Conservation (phyloP, 2,113 vertebrate species). For the Ictidomys tridecemlineatus region DNA sequence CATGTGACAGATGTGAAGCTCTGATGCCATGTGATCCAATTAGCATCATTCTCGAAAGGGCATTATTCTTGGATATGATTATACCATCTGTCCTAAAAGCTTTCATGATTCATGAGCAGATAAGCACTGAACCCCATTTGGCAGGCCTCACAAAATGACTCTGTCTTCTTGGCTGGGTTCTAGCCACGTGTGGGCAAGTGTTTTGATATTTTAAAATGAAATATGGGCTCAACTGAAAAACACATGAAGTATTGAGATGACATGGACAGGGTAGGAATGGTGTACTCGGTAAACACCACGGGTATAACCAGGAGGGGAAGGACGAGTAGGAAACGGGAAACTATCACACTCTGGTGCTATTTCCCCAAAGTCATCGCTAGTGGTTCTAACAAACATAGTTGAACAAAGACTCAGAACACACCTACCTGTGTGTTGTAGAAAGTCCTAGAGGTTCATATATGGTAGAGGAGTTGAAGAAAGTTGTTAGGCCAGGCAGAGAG, state of each 20-base stretch:
- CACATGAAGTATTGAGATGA: constrained; percentile 43
- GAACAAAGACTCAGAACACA: neutral
- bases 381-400: neutral
- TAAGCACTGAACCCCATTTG: constrained; percentile 73
- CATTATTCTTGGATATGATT: constrained; percentile 77
- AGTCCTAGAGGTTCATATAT: neutral
- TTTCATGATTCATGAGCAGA: constrained; percentile 72
- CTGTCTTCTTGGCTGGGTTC: constrained; percentile 57
- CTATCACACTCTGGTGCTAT: neutral
- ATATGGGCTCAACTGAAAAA: constrained; percentile 68
- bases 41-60: constrained; percentile 74
- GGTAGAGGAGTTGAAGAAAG: neutral
- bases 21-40: constrained; percentile 70
- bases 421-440: fast-evolving
- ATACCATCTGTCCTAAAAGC: constrained; percentile 78
- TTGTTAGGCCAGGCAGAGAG: neutral
- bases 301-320: neutral
- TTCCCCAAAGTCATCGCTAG: neutral
- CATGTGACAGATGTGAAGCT: constrained; percentile 72
- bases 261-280: neutral
- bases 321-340: neutral
- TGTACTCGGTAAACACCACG: neutral
- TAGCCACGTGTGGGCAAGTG: constrained; percentile 74
- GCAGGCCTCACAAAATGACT: constrained; percentile 68
- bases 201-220: constrained; percentile 81